These are phyloP conservation scores for Benitochromis conjunctus DNA, from an alignment of 2,113 vertebrate species.

Conservation along the genomic window DNA sequence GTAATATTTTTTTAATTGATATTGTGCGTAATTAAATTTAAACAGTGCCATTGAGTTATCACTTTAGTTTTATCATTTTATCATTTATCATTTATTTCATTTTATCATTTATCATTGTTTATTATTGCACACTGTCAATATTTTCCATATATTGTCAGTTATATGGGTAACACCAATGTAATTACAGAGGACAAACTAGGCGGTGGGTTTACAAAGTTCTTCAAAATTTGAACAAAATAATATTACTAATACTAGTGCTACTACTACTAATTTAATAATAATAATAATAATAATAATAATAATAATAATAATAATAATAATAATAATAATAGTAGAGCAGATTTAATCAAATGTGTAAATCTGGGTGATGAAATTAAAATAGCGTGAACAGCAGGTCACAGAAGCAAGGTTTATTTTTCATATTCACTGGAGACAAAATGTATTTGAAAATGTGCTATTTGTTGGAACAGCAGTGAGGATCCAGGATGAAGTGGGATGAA, in stretches of 20 bases:
- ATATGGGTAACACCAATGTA: not conserved
- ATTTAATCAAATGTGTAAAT: not conserved
- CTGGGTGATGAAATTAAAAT: not conserved
- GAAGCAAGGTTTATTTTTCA: not conserved
- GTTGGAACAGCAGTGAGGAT: not conserved
- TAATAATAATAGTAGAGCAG: not conserved
- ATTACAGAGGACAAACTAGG: not conserved
- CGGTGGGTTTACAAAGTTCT: not conserved
- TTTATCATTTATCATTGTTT: not conserved
- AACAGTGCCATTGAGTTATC: not conserved
- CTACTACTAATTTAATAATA: not conserved
- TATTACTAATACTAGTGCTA: not conserved
- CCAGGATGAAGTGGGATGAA: not conserved
- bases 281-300: fast-evolving
- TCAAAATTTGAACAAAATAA: not conserved
- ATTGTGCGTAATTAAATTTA: not conserved
- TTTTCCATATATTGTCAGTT: not conserved
- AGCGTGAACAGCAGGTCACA: not conserved
- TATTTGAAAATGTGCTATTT: not conserved
- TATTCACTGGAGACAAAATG: not conserved
- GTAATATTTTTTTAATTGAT: not conserved
- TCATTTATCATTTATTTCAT: no score
- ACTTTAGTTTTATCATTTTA: not conserved
- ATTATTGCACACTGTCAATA: not conserved
- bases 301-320: not conserved